A percentile compares a stretch with the other conserved stretches of the same genome.
Conservation (phyloP, 2,888 invertebrate species). For the Meganola albula region DNA sequence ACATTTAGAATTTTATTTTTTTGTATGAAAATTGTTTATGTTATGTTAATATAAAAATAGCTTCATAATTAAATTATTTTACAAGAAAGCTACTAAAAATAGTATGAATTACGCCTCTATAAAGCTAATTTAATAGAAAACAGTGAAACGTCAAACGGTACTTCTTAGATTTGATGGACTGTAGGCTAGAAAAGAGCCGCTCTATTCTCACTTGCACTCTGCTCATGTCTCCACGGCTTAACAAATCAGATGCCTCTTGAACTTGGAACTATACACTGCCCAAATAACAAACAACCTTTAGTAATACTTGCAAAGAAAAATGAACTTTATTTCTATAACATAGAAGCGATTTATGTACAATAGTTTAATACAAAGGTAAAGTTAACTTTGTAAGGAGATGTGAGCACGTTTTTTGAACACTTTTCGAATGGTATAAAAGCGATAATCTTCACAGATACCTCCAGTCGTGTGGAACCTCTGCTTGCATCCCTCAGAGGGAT, state of each 20-base stretch:
- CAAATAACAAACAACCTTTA: constrained; percentile 21
- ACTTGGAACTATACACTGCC: constrained; percentile 45
- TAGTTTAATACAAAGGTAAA: constrained; percentile 16
- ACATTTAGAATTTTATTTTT: too few relatives aligned
- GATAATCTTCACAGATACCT: constrained; percentile 42
- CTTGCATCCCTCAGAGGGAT: constrained; percentile 38
- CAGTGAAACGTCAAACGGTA: too few relatives aligned
- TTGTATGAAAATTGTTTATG: too few relatives aligned
- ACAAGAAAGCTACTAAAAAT: too few relatives aligned
- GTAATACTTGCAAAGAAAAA: constrained; percentile 4
- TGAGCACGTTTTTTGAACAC: constrained; percentile 63
- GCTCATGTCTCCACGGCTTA: too few relatives aligned
- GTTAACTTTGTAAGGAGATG: constrained; percentile 33
- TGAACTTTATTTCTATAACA: constrained; percentile 16
- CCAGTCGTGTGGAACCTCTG: constrained; percentile 53
- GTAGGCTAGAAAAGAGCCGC: too few relatives aligned
- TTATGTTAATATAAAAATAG: too few relatives aligned
- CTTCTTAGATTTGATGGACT: too few relatives aligned
- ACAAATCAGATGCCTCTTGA: constrained; percentile 34
- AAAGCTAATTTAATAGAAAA: too few relatives aligned
- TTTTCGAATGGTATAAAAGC: constrained; percentile 65
- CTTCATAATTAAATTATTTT: too few relatives aligned
- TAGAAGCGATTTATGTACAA: constrained; percentile 10
- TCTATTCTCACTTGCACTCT: too few relatives aligned
- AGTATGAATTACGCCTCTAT: too few relatives aligned